A percentile compares a stretch with the other conserved stretches of the same genome.
Conservation (phyloP, 2,888 invertebrate species). For the Drosophila kuntzei region DNA sequence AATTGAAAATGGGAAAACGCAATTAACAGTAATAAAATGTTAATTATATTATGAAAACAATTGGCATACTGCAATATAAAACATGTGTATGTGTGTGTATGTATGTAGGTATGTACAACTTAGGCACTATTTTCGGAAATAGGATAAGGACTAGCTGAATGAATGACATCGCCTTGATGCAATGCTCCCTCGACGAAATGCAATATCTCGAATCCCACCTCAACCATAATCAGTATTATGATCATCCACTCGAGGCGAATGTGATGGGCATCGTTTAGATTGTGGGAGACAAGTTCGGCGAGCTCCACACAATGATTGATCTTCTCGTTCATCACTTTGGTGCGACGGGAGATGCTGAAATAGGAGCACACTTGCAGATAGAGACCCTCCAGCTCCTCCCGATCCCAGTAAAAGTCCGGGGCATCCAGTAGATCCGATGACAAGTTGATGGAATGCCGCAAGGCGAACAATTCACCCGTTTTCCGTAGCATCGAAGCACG, state of each 20-base stretch:
- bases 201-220: conserved; percentile 94
- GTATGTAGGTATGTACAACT: not conserved
- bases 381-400: conserved; percentile 93
- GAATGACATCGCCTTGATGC: conserved; percentile 23
- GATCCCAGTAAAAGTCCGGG: conserved; percentile 99
- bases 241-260: conserved; percentile 98
- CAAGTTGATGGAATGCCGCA: conserved; percentile 95
- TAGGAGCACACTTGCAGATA: conserved; percentile 94
- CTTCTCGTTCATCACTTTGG: conserved; percentile 98
- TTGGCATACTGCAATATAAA: conserved; percentile 24
- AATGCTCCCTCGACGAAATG: conserved; percentile 87
- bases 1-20: not conserved
- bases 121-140: conserved; percentile 34
- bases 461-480: conserved; percentile 94
- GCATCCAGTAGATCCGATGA: conserved; percentile 97
- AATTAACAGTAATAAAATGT: conserved; percentile 3
- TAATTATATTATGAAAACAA: conserved; percentile 27
- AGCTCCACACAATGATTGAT: conserved; percentile 97
- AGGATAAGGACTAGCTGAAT: conserved; percentile 26
- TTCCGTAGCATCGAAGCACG: conserved; percentile 89
- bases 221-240: conserved; percentile 96
- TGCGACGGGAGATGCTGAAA: conserved; percentile 93
- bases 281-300: conserved; percentile 94
- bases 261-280: conserved; percentile 97
- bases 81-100: conserved; percentile 1